phyloP scores from a whole-genome alignment of 2,888 invertebrate genomes.

The Plutella xylostella region DNA sequence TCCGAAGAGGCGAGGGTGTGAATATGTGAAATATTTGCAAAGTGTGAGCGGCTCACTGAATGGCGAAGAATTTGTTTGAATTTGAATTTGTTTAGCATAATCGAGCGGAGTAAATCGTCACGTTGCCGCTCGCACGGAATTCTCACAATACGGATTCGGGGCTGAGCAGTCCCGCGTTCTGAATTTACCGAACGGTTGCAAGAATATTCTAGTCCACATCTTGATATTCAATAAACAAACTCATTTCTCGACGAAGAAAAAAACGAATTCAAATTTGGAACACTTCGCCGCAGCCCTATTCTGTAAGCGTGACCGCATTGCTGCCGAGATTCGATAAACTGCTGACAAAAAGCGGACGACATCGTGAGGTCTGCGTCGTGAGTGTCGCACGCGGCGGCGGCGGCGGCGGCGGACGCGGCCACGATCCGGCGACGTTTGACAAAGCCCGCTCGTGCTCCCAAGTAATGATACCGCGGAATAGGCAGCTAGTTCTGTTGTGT shows the following conservation, averaged over 20 bases:
- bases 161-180: too few relatives aligned
- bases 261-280: neutral
- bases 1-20: constrained; percentile 8
- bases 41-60: neutral
- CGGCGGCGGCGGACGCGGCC: constrained; percentile 9
- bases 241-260: too few relatives aligned
- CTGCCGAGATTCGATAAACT: constrained; percentile 20
- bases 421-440: neutral
- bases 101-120: neutral
- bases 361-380: constrained; percentile 28
- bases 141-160: too few relatives aligned
- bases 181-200: too few relatives aligned
- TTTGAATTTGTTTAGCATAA: neutral
- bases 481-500: too few relatives aligned
- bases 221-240: too few relatives aligned
- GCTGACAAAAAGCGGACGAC: constrained; percentile 20
- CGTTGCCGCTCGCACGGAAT: too few relatives aligned
- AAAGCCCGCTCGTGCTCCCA: neutral
- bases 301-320: constrained; percentile 17
- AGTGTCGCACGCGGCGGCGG: constrained; percentile 24
- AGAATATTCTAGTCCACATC: too few relatives aligned
- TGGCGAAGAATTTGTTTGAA: too few relatives aligned
- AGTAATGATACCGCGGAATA: neutral
- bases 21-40: constrained; percentile 12
- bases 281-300: constrained; percentile 7